phyloP scores from a whole-genome alignment of 2,113 vertebrate species.

The Podiceps cristatus region DNA sequence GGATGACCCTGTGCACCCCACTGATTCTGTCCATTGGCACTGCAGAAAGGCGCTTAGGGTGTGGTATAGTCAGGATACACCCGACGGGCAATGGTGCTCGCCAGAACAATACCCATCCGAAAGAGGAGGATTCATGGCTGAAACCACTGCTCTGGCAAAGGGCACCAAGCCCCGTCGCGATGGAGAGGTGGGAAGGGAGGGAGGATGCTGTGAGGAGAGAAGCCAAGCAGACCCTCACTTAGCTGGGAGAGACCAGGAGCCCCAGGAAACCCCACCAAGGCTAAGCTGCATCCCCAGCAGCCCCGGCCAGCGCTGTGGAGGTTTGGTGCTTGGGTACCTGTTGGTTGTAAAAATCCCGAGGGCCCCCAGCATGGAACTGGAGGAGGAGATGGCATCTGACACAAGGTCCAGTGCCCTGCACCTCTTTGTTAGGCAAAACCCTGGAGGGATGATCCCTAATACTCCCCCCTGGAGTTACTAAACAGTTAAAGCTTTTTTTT shows the following conservation, averaged over 20 bases:
- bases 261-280: conserved; percentile 17
- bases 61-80: conserved; percentile 51
- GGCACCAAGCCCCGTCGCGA: neutral
- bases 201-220: conserved; percentile 37
- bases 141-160: conserved; percentile 51
- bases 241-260: conserved; percentile 21
- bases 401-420: neutral
- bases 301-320: neutral
- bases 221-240: conserved; percentile 50
- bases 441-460: neutral
- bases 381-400: neutral
- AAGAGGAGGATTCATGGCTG: neutral
- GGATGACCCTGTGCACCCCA: neutral
- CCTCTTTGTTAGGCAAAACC: neutral
- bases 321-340: conserved; percentile 64
- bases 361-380: neutral
- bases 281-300: neutral
- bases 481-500: neutral
- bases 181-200: neutral
- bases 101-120: conserved; percentile 16
- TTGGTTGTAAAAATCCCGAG: neutral
- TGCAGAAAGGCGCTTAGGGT: conserved; percentile 52
- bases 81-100: neutral
- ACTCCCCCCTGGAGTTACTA: neutral
- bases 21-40: conserved; percentile 31